Conservation (phyloP, 2,888 invertebrate species). For the Meiosimyza decipiens region DNA sequence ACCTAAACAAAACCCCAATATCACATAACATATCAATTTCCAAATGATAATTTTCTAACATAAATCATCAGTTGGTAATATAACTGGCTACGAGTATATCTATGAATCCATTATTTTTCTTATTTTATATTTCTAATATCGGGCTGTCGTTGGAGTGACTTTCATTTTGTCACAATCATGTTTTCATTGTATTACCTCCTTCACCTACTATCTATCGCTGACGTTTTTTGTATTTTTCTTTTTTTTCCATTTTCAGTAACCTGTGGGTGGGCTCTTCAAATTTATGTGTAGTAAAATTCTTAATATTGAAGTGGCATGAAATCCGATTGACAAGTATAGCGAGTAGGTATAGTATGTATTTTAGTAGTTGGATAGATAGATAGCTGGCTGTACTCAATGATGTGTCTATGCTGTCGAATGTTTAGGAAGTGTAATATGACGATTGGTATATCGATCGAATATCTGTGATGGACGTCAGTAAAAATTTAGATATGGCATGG, state of each 20-base stretch:
- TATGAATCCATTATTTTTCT: neutral
- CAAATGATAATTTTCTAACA: conserved; percentile 5
- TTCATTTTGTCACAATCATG: conserved; percentile 24
- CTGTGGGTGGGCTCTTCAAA: conserved; percentile 12
- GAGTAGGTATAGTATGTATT: conserved; percentile 2
- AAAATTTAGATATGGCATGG: no score
- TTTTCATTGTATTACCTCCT: conserved; percentile 5
- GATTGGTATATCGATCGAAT: no score
- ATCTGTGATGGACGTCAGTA: no score
- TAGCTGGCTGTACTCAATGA: no score
- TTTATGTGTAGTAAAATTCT: conserved; percentile 14
- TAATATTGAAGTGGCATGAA: conserved; percentile 46
- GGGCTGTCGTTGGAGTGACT: conserved; percentile 20
- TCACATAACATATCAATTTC: conserved; percentile 7
- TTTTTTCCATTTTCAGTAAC: neutral
- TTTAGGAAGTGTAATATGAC: no score
- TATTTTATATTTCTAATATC: conserved; percentile 11
- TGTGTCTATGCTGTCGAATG: no score
- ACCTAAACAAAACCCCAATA: neutral
- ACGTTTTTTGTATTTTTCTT: neutral
- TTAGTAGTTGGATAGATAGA: neutral
- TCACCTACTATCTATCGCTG: neutral
- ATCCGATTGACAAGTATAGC: conserved; percentile 47
- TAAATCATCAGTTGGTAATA: neutral
- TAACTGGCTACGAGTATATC: neutral